Conservation (phyloP, 2,113 vertebrate genomes). For the Nothobranchius furzeri region DNA sequence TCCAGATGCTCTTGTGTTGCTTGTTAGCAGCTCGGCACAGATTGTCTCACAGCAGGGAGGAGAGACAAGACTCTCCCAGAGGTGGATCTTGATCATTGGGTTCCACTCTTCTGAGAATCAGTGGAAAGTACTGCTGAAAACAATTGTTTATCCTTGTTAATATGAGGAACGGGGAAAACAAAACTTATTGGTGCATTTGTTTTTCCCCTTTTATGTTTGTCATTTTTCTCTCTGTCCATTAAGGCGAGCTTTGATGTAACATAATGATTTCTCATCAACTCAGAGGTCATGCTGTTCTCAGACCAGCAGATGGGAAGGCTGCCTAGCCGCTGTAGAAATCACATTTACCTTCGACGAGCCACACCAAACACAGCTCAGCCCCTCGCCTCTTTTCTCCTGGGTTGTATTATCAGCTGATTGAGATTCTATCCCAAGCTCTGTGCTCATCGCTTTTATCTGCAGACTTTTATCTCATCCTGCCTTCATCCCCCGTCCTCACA, state of each 20-base stretch:
- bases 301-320: constrained; percentile 40
- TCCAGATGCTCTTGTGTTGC: neutral
- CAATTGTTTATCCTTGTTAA: neutral
- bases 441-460: constrained; percentile 59
- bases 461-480: constrained; percentile 57
- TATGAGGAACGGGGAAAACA: neutral
- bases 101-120: neutral
- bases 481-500: constrained; percentile 35
- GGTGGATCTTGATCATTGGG: constrained; percentile 26
- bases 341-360: constrained; percentile 24
- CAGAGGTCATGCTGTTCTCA: constrained; percentile 19
- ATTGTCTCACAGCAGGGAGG: neutral
- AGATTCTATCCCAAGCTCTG: constrained; percentile 57
- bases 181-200: neutral
- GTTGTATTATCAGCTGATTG: constrained; percentile 52
- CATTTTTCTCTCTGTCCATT: neutral
- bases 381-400: constrained; percentile 14
- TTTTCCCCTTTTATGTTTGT: neutral
- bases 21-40: constrained; percentile 10
- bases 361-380: neutral
- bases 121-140: neutral
- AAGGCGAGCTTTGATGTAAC: constrained; percentile 13
- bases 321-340: constrained; percentile 18
- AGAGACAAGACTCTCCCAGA: neutral
- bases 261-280: constrained; percentile 25